Evolutionary conservation across 1,140 invertebrate genomes (phyloP), one percentile per base, ranked within the genome.

Genomic region (Cydia splendana): DNA sequence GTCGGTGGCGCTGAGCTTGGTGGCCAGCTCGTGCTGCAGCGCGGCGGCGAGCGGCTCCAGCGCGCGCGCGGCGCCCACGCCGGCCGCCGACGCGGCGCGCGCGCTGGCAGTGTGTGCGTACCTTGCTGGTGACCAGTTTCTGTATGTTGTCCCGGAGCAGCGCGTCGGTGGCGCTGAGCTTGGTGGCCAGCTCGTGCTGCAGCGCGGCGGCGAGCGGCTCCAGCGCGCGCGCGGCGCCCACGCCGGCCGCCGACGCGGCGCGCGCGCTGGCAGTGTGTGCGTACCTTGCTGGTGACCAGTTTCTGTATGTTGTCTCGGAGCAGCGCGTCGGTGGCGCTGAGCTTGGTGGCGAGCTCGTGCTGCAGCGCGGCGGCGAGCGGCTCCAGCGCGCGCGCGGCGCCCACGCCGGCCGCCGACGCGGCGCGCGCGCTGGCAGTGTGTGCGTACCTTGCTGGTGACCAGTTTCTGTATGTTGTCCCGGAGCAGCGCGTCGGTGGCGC

Each of bases 271-370:
- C 86, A n/a, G n/a, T n/a, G n/a, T n/a, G n/a, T n/a, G n/a, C n/a
- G n/a, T n/a, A n/a, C n/a, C 92, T 96, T 95, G 87, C 96, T 97
- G 78, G 94, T 95, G 79, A 97, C 94, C 20, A 97, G 89, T 86
- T 98, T 97, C 4, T 94, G 93, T 75, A 98, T 95, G 89, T 96
- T 97, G 74, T 98, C 96, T 77, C 96, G 95, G 10, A 98, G 88
- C 62, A 96, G 91, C 53, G 95, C 93, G 91, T 98, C 97, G 38
- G 95, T 95, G 53, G 95, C 93, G 76, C 93, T 93, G 12, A 97
- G 88, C 88, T 97, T 97, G 85, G 96, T 94, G 18, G 94, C 94
- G 13, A 97, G 92, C 85, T 97, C 95, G 76, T 94, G 89, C 88
- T 97, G 94, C 84, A 98, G 85, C 91, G 96, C 93, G 80, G 95